These are phyloP conservation scores for Rhorus exstirpatorius DNA, from an alignment of 2,888 invertebrate genomes.

Conservation along the genomic window DNA sequence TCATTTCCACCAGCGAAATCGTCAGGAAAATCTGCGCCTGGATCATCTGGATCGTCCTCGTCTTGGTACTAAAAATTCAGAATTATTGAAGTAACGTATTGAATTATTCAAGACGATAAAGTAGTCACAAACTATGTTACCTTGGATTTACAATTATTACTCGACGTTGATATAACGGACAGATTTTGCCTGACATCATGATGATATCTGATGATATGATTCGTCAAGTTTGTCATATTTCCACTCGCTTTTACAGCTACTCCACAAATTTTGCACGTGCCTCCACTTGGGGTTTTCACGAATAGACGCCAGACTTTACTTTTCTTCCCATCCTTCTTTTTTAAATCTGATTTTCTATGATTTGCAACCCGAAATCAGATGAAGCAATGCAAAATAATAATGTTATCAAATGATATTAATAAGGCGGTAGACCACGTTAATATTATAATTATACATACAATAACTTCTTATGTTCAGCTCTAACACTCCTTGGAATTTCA, in stretches of 20 bases:
- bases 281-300: constrained; percentile 39
- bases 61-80: too few relatives aligned
- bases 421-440: not conserved
- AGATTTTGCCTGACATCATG: too few relatives aligned
- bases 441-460: not conserved
- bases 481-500: not conserved
- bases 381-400: not conserved
- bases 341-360: not conserved
- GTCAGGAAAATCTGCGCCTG: too few relatives aligned
- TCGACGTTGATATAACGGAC: not conserved
- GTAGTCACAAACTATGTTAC: not conserved
- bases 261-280: constrained; percentile 52
- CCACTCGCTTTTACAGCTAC: constrained; percentile 44
- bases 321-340: constrained; percentile 8
- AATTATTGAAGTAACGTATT: too few relatives aligned
- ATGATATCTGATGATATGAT: constrained; percentile 35
- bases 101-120: too few relatives aligned
- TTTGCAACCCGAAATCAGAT: too few relatives aligned
- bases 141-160: not conserved
- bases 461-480: constrained; percentile 6
- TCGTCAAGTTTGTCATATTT: constrained; percentile 47
- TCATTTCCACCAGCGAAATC: too few relatives aligned
- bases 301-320: constrained; percentile 47
- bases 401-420: not conserved
- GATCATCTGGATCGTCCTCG: too few relatives aligned